Base-by-base conservation (phyloP, 2,113 vertebrate genomes). In the Calidris pugnax region DNA sequence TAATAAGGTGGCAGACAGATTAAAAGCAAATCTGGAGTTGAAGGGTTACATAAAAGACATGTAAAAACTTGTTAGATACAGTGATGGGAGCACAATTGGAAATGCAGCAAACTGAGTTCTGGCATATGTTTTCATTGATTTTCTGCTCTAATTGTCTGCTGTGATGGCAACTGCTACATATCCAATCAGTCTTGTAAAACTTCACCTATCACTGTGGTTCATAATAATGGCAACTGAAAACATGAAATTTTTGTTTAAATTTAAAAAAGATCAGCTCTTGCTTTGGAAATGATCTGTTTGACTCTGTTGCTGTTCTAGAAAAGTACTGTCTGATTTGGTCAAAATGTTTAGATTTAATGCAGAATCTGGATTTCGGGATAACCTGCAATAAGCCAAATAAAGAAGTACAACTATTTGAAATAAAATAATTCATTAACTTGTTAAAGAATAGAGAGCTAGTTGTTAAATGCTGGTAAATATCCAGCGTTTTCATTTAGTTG, bases 111-210 rank as follows among this genome's bases (percentile, higher is more conserved):
- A 5, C 84, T 78, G 87, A 86, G 57, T 85, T 91, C 60, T 96
- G 91, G 73, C 88, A 33, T 95, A 81, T 59, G 88, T 96, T 96
- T 96, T 93, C 76, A 63, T 82, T 94, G 91, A 94, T 95, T 93
- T 97, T 97, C 85, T 97, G 95, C 96, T 97, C 96, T 95, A 90
- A 69, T 97, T 97, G 62, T 87, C 84, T 78, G 28, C 92, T 95
- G 41, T 75, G 92, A 53, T 39, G 0, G 0, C 79, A 92, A 64
- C 74, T 85, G 35, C 87, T 91, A 27, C 1, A 0, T 92, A 59
- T 85, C 76, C 15, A 21, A 45, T 91, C 63, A 85, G 48, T 91
- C 82, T 83, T 88, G 21, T 62, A 66, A 68, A 92, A 92, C 45
- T 81, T 64, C 62, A 14, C 41, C n/a, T 63, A 27, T 17, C 60